Conservation (phyloP, 2,888 invertebrate species). For the Alviniconcha strummeri region DNA sequence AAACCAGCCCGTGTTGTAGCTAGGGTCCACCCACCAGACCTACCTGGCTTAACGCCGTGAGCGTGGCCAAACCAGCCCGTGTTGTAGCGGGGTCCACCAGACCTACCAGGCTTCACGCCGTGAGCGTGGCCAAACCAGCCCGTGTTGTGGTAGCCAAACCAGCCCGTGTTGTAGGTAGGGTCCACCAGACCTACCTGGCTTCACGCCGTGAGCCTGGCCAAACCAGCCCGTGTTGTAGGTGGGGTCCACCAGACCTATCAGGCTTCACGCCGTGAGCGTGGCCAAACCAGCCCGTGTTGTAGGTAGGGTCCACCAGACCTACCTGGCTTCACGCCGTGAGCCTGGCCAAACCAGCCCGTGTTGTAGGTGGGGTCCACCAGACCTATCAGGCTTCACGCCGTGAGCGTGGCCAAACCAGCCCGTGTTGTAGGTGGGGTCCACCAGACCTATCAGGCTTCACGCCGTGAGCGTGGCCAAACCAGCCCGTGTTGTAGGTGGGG, state of each 20-base stretch:
- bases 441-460: conserved; percentile 51
- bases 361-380: conserved; percentile 38
- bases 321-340: conserved; percentile 65
- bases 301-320: conserved; percentile 24
- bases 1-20: conserved; percentile 53
- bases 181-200: conserved; percentile 33
- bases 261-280: conserved; percentile 52
- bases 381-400: conserved; percentile 62
- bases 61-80: conserved; percentile 54
- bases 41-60: conserved; percentile 63
- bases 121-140: conserved; percentile 55
- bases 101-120: conserved; percentile 61
- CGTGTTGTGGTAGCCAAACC: conserved; percentile 42
- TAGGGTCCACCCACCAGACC: conserved; percentile 35
- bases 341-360: conserved; percentile 53
- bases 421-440: conserved; percentile 49
- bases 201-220: conserved; percentile 48
- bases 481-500: conserved; percentile 44
- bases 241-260: too few relatives aligned
- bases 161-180: conserved; percentile 36
- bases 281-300: conserved; percentile 54
- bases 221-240: too few relatives aligned
- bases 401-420: conserved; percentile 56
- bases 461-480: conserved; percentile 55
- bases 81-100: conserved; percentile 43